Base-by-base conservation (phyloP, 2,797 vertebrate genomes). In the Cirrhinus molitorella region DNA sequence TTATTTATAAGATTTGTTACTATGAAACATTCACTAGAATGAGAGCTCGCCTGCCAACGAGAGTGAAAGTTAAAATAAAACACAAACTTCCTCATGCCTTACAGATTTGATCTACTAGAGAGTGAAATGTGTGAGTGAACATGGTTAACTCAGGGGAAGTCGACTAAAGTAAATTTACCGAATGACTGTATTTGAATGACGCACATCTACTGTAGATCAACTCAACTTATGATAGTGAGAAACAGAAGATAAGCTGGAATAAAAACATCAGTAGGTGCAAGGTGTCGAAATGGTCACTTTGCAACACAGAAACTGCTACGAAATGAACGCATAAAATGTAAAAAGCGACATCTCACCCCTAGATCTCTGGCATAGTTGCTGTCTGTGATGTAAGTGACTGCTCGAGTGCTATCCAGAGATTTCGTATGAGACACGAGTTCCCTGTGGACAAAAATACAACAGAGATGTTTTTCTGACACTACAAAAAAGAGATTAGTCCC, bases 361-460 rank as follows among this genome's bases (percentile, higher is more conserved):
- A 23, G 93, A 93, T 99, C 98, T 72, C 84, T 77, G 68, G 93
- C 92, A 66, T 93, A 97, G 92, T 94, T 93, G 87, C 91, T 92
- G 81, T 93, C 85, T 53, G 97, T 95, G 91, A 98, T 90, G 84
- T 92, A 98, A 31, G 98, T 99, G 80, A 99, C 97, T 0, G 97
- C 97, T 45, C 97, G 94, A 16, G 95, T 94, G 5, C 93, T 90
- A 87, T 99, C 98, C 85, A 98, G 89, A 79, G 90, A 91, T 92
- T 95, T 98, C 83, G 97, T 99, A 79, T 97, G 93, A 73, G 92
- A 74, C 74, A 98, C 96, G 90, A 99, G 78, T 2, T 93, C 96
- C 93, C 98, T 99, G 92, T 90, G 80, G 1, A 43, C 9, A 87
- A 37, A 67, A 75, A 79, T 61, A 79, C 70, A 7, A 25, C 70